phyloP scores from a whole-genome alignment of 2,113 vertebrate genomes.

The Gambusia affinis region DNA sequence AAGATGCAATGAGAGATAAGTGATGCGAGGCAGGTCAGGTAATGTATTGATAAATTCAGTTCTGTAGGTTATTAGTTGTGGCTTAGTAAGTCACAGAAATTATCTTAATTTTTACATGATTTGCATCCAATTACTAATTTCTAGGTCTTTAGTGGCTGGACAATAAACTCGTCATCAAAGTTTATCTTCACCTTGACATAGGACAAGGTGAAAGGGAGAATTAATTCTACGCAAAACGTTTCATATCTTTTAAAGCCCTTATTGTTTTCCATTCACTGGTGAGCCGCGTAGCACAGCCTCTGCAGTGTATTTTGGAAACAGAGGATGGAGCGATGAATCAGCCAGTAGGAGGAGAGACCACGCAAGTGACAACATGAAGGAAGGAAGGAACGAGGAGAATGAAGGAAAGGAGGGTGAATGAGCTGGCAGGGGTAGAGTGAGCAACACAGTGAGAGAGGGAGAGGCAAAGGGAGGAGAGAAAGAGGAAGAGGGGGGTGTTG shows the following conservation, averaged over 20 bases:
- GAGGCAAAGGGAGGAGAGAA: constrained; percentile 60
- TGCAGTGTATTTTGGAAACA: constrained; percentile 40
- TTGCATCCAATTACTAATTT: constrained; percentile 44
- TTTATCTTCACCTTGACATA: not conserved
- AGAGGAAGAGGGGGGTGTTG: constrained; percentile 30
- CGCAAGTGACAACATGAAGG: constrained; percentile 40
- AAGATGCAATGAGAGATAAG: constrained; percentile 20
- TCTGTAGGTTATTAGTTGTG: constrained; percentile 49
- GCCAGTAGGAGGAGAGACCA: constrained; percentile 63
- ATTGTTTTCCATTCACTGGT: constrained; percentile 34
- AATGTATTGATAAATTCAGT: constrained; percentile 35
- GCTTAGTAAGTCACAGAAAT: constrained; percentile 26
- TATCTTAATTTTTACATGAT: constrained; percentile 23
- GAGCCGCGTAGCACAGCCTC: constrained; percentile 51
- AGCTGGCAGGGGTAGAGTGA: constrained; percentile 63
- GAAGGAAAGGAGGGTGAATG: constrained; percentile 67
- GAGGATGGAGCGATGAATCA: constrained; percentile 50
- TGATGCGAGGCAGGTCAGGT: constrained; percentile 29
- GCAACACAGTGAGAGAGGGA: constrained; percentile 47
- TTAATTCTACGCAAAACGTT: constrained; percentile 22
- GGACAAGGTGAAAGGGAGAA: constrained; percentile 8
- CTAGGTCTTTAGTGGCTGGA: constrained; percentile 45
- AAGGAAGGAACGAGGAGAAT: constrained; percentile 43
- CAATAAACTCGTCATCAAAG: constrained; percentile 4
- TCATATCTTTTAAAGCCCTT: constrained; percentile 50